A percentile compares a stretch with the other conserved stretches of the same genome.
These are phyloP conservation scores for Lagopus leucura DNA, from an alignment of 2,113 vertebrate species.

Conservation along the genomic window DNA sequence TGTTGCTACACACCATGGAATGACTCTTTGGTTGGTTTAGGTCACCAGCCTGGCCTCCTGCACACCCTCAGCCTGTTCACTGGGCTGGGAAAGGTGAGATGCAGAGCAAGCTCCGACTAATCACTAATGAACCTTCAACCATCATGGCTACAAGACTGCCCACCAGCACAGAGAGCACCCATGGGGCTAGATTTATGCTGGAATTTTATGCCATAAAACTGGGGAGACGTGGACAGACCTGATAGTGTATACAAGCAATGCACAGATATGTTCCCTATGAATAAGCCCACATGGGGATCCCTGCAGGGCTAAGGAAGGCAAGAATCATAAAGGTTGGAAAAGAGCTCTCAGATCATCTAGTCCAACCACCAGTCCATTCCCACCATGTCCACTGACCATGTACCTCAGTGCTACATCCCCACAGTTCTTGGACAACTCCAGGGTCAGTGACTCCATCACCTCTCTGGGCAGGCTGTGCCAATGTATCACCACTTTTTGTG, in stretches of 20 bases:
- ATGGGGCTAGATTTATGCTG: background rate
- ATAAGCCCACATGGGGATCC: background rate
- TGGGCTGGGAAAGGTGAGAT: background rate
- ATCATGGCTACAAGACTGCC: background rate
- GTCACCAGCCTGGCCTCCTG: background rate
- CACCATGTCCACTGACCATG: too few species aligned
- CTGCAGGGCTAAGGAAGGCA: background rate
- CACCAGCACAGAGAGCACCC: background rate
- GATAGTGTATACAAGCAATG: background rate
- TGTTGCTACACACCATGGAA: background rate
- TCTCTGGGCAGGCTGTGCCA: too few species aligned
- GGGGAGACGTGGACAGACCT: background rate
- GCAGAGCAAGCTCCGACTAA: background rate
- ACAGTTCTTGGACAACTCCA: too few species aligned
- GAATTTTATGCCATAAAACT: background rate
- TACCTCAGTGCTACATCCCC: too few species aligned
- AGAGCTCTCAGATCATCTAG: too few species aligned
- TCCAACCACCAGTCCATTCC: too few species aligned
- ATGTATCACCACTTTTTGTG: too few species aligned
- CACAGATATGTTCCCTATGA: accelerated
- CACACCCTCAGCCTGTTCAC: background rate
- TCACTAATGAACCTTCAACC: background rate
- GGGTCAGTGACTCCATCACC: too few species aligned
- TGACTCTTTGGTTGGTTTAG: background rate
- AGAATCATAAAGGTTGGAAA: background rate